Base-by-base conservation (phyloP, 1,140 invertebrate genomes). In the Subanguina moxae region DNA sequence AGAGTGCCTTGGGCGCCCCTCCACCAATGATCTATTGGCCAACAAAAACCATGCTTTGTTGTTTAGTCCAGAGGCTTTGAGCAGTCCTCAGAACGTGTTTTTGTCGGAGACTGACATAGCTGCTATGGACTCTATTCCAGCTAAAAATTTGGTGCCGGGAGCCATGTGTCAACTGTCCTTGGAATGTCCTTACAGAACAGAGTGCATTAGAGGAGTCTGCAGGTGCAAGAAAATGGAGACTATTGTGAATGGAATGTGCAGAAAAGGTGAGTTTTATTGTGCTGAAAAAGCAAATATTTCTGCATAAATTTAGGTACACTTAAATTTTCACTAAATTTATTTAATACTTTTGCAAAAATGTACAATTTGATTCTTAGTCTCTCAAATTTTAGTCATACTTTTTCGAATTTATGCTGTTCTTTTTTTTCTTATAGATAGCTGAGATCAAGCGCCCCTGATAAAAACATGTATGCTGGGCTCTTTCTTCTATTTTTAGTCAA, bases 171-270 rank as follows among this genome's bases (percentile, higher is more conserved):
- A 56, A 21, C 28, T 75, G 1, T 63, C 67, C 11, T 59, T 75
- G 38, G 75, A 75, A 59, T 75, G 73, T 32, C 73, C 73, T 9
- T 75, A 75, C 28, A 45, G 73, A 45, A 75, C 73, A 13, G 73
- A 75, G 57, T 75, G 74, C 45, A 30, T 75, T 23, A 69, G 75
- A 1, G 74, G 67, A 19, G 74, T 75, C 13, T 75, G 74, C 61
- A 69, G 74, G 1, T 75, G 74, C 42, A 43, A 65, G 32, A 25
- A 21, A 38, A 52, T 48, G 19, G 74, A 75, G 62, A 77, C 75
- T 5, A 77, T 75, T 30, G 71, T 75, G 0, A 77, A 74, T 57
- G 74, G 74, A 64, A 68, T 74, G 28, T 75, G 74, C 25, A 30
- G 75, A 42, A 76, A 70, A 58, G 74, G 32, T 38, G 32, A 11